phyloP scores from a whole-genome alignment of 2,888 invertebrate genomes.

The Diploptera punctata region DNA sequence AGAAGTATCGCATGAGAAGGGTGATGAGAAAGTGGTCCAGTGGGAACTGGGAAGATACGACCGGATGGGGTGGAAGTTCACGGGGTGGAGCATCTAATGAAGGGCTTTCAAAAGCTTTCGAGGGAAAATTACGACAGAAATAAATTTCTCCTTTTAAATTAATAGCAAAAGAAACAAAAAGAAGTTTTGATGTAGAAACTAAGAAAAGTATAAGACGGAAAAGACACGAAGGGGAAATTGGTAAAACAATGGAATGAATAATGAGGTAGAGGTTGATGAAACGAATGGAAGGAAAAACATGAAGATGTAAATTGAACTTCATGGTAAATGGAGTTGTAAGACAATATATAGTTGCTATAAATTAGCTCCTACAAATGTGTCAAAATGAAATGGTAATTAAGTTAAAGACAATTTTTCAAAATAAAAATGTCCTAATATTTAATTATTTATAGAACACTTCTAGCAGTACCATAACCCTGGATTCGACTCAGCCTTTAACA shows the following conservation, averaged over 20 bases:
- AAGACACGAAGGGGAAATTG: neutral
- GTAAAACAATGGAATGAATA: neutral
- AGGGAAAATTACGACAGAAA: conserved; percentile 15
- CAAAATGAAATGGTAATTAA: too few relatives aligned
- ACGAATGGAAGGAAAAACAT: too few relatives aligned
- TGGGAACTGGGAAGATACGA: neutral
- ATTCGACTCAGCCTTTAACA: too few relatives aligned
- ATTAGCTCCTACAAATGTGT: too few relatives aligned
- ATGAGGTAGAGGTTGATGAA: too few relatives aligned
- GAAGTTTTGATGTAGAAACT: neutral
- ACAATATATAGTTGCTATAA: too few relatives aligned
- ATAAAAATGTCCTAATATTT: too few relatives aligned
- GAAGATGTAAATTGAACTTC: neutral
- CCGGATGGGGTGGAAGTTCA: neutral
- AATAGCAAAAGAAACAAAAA: conserved; percentile 14
- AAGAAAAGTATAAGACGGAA: too few relatives aligned
- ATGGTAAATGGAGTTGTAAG: neutral
- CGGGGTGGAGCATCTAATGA: conserved; percentile 1
- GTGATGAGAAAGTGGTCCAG: neutral
- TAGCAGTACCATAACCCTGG: too few relatives aligned
- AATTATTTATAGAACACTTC: too few relatives aligned
- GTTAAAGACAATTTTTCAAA: too few relatives aligned
- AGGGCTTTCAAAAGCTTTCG: conserved; percentile 19
- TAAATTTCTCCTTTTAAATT: conserved; percentile 18
- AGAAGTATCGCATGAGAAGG: conserved; percentile 4